Conservation (phyloP, 1,140 invertebrate species). For the Drosophila quadrilineata region DNA sequence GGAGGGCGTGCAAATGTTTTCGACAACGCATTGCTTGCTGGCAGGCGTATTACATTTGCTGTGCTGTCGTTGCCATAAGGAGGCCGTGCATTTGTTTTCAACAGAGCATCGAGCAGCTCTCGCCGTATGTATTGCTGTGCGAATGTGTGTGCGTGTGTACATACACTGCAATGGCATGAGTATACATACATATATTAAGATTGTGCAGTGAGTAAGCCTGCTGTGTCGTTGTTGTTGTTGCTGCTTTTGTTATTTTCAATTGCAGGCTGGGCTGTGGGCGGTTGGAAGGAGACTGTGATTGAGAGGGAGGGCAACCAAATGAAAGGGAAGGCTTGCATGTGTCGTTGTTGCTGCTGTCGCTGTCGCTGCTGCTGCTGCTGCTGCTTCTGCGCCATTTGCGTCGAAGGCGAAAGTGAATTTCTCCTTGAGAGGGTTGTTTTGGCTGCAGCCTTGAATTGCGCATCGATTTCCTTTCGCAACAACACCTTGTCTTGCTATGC, state of each 20-base stretch:
- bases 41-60: not conserved
- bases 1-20: conserved; percentile 74
- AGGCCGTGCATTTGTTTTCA: conserved; percentile 64
- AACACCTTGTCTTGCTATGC: conserved; percentile 30
- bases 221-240: conserved; percentile 20
- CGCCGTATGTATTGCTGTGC: not conserved
- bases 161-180: not conserved
- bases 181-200: not conserved
- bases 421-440: conserved; percentile 28
- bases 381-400: conserved; percentile 31
- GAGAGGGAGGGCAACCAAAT: conserved; percentile 23
- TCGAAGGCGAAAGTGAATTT: conserved; percentile 47
- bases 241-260: conserved; percentile 1
- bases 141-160: conserved; percentile 25
- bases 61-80: conserved; percentile 30
- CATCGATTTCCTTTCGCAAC: conserved; percentile 19
- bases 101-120: conserved; percentile 51
- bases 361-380: not conserved
- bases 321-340: conserved; percentile 61
- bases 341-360: not conserved
- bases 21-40: conserved; percentile 30
- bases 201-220: conserved; percentile 62
- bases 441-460: conserved; percentile 21
- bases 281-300: conserved; percentile 8
- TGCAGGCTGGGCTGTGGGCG: conserved; percentile 47